Percentiles rank a stretch among this genome's conserved stretches.
These are phyloP conservation scores for Peromyscus leucopus DNA, from an alignment of 2,113 vertebrate species.

Conservation along the genomic window DNA sequence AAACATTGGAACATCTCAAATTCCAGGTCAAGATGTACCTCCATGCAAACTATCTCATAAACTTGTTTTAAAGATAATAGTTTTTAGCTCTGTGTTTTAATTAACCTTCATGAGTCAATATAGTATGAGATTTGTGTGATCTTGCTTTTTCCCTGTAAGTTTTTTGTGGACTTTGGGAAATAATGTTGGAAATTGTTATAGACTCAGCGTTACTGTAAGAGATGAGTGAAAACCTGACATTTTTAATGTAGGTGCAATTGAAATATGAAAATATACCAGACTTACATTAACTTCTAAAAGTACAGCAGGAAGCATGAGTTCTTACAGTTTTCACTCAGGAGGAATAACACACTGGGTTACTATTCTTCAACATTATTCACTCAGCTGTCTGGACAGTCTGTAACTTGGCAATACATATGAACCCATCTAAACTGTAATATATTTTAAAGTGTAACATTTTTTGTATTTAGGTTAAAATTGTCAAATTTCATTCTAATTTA, in stretches of 20 bases:
- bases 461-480: slow-evolving; percentile 66
- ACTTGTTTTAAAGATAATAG: neutral
- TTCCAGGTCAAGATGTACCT: neutral
- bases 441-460: slow-evolving; percentile 55
- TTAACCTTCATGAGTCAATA: slow-evolving; percentile 20
- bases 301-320: slow-evolving; percentile 50
- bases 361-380: slow-evolving; percentile 69
- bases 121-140: neutral
- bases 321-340: slow-evolving; percentile 45
- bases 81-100: slow-evolving; percentile 35
- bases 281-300: slow-evolving; percentile 72
- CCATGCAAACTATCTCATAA: slow-evolving; percentile 35
- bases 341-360: slow-evolving; percentile 66
- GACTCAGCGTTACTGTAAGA: slow-evolving; percentile 60
- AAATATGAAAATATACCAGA: slow-evolving; percentile 72
- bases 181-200: slow-evolving; percentile 62
- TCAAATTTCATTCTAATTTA: slow-evolving; percentile 49
- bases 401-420: slow-evolving; percentile 46
- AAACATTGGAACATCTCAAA: neutral
- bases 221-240: slow-evolving; percentile 31
- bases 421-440: slow-evolving; percentile 73
- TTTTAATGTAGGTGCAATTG: slow-evolving; percentile 73
- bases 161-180: slow-evolving; percentile 77
- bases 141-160: neutral
- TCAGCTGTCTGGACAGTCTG: slow-evolving; percentile 47